Percentiles rank a stretch among this genome's conserved stretches.
Conservation (phyloP, 2,113 vertebrate species). For the Ptilonorhynchus violaceus region DNA sequence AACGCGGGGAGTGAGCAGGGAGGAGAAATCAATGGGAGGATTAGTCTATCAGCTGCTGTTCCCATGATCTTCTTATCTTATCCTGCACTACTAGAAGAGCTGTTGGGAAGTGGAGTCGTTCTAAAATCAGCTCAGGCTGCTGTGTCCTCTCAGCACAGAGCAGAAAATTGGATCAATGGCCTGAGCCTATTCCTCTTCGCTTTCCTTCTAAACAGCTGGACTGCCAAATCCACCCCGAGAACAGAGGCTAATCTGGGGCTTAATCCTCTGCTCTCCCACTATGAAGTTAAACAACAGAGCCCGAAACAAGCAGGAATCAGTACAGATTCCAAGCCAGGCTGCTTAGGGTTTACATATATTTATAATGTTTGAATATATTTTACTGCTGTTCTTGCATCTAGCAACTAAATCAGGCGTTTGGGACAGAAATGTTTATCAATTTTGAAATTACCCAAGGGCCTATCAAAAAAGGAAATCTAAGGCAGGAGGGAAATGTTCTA, state of each 20-base stretch:
- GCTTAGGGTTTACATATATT: not conserved
- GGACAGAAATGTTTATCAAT: not conserved
- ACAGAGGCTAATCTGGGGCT: not conserved
- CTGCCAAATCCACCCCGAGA: not conserved
- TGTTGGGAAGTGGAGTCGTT: not conserved
- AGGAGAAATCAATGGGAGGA: constrained; percentile 50
- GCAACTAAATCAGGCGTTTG: not conserved
- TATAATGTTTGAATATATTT: not conserved
- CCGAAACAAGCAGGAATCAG: not conserved
- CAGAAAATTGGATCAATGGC: not conserved
- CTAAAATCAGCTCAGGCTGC: not conserved
- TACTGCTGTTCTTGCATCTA: not conserved
- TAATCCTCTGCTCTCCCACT: not conserved
- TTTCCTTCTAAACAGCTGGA: constrained; percentile 8
- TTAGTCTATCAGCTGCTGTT: constrained; percentile 43
- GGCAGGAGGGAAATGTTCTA: not conserved
- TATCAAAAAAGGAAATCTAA: not conserved
- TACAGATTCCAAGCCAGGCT: not conserved
- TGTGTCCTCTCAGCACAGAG: not conserved
- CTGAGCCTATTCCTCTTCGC: not conserved
- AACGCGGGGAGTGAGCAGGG: constrained; percentile 58
- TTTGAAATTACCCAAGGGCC: not conserved
- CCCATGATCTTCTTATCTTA: not conserved
- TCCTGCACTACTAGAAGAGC: not conserved
- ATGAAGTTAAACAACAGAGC: not conserved